These are phyloP conservation scores for Drosophila teissieri DNA, from an alignment of 1,140 invertebrate species.

Conservation along the genomic window DNA sequence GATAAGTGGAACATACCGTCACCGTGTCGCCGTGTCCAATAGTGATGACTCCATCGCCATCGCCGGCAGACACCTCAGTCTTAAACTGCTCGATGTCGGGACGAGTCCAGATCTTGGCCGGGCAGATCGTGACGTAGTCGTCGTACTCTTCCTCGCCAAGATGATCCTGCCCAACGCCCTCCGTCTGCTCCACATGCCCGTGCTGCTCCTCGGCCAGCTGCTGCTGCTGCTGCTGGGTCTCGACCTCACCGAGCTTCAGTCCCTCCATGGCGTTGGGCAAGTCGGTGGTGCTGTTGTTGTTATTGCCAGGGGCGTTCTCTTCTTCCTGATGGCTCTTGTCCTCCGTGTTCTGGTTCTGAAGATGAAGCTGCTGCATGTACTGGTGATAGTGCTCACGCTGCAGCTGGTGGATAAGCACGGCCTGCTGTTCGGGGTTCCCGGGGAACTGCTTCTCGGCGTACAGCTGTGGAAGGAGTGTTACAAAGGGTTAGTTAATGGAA, in stretches of 20 bases:
- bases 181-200: slow-evolving; percentile 1
- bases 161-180: slow-evolving; percentile 42
- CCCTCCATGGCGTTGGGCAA: slow-evolving; percentile 56
- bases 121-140: slow-evolving; percentile 87
- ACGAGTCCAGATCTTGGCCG: slow-evolving; percentile 97
- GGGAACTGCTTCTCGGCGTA: slow-evolving; percentile 99
- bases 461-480: slow-evolving; percentile 60
- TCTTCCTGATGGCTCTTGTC: slow-evolving; percentile 9
- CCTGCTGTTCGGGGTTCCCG: slow-evolving; percentile 95
- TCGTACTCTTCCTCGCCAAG: slow-evolving; percentile 79
- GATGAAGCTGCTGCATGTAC: slow-evolving; percentile 95
- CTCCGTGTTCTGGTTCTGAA: slow-evolving; percentile 76
- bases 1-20: slow-evolving; percentile 86
- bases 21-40: slow-evolving; percentile 99
- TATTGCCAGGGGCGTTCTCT: slow-evolving; percentile 20
- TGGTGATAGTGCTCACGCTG: slow-evolving; percentile 99
- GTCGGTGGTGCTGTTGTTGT: slow-evolving; percentile 50
- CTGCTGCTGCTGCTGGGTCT: neutral
- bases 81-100: slow-evolving; percentile 97
- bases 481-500: neutral
- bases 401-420: slow-evolving; percentile 94
- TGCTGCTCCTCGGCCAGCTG: slow-evolving; percentile 27
- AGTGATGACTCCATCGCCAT: slow-evolving; percentile 93
- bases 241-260: slow-evolving; percentile 47
- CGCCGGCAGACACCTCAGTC: slow-evolving; percentile 94